Percentiles rank a stretch among this genome's conserved stretches.
Conservation (phyloP, 2,113 vertebrate species). For the Nasalis larvatus region DNA sequence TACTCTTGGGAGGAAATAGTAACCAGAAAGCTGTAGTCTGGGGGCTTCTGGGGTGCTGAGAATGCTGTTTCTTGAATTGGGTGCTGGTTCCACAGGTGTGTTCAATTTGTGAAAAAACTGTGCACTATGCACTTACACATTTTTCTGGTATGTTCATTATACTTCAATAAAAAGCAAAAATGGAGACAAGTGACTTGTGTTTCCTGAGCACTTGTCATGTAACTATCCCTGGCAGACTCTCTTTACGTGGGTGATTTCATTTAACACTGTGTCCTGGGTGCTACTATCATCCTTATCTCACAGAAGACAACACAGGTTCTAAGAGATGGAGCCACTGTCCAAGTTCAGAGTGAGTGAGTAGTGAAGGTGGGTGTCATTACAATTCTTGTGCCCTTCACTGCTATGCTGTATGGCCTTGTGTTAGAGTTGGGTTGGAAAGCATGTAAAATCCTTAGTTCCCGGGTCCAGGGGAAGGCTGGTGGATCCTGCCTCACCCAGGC, state of each 20-base stretch:
- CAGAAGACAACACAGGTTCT: neutral
- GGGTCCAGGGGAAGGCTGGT: neutral
- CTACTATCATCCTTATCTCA: neutral
- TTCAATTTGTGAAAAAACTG: neutral
- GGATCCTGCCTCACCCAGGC: neutral
- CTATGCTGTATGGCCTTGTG: neutral
- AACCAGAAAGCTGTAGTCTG: neutral
- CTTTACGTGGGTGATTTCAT: neutral
- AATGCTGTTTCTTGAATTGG: neutral
- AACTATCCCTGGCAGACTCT: neutral
- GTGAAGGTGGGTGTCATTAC: neutral
- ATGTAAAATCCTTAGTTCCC: neutral
- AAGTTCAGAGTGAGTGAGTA: neutral
- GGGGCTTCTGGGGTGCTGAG: neutral
- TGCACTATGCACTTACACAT: neutral
- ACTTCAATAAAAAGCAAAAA: neutral
- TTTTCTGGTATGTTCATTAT: neutral
- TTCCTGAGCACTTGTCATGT: neutral
- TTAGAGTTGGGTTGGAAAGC: neutral
- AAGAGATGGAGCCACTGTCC: neutral
- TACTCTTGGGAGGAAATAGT: neutral
- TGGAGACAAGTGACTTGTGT: neutral
- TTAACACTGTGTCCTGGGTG: neutral
- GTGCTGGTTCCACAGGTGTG: neutral
- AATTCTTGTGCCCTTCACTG: neutral